Percentiles rank a stretch among this genome's conserved stretches.
Evolutionary conservation across 1,140 invertebrate species (phyloP).

Genomic region (Euwallacea fornicatus): DNA sequence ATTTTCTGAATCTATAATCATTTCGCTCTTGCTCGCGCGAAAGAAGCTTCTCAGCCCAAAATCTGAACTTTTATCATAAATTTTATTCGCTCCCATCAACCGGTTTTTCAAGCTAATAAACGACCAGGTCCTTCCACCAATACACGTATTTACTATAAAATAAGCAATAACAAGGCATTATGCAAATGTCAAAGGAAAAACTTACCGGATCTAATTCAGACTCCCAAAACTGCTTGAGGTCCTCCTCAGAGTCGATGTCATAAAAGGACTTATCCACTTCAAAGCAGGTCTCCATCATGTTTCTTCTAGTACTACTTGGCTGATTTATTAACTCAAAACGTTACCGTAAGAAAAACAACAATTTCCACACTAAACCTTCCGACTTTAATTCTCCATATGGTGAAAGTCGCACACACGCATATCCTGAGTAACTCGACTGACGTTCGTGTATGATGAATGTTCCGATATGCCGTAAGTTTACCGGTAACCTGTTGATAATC

Average conservation of each 20-base stretch:
- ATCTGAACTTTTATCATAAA: too few species aligned
- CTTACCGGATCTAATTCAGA: slow-evolving; percentile 76
- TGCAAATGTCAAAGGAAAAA: not conserved
- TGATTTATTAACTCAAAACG: not conserved
- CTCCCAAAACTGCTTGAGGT: slow-evolving; percentile 73
- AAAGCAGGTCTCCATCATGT: slow-evolving; percentile 45
- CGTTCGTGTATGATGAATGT: not conserved
- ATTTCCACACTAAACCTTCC: not conserved
- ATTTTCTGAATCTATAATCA: too few species aligned
- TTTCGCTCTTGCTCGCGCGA: too few species aligned
- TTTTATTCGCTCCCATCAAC: too few species aligned
- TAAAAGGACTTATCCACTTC: slow-evolving; percentile 46
- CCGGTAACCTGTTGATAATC: slow-evolving; percentile 37
- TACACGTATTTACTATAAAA: too few species aligned
- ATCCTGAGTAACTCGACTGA: slow-evolving; percentile 9
- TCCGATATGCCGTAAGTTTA: slow-evolving; percentile 10
- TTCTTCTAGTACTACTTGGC: not conserved
- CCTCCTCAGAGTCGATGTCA: slow-evolving; percentile 62
- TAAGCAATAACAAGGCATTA: too few species aligned
- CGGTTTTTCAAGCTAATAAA: too few species aligned
- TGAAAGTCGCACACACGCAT: slow-evolving; percentile 21
- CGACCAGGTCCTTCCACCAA: too few species aligned
- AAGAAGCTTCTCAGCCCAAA: too few species aligned
- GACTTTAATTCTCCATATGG: slow-evolving; percentile 29
- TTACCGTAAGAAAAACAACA: slow-evolving; percentile 5